Percentiles rank a stretch among this genome's conserved stretches.
Evolutionary conservation across 2,113 vertebrate genomes (phyloP).

Genomic region (Haemorhous mexicanus): DNA sequence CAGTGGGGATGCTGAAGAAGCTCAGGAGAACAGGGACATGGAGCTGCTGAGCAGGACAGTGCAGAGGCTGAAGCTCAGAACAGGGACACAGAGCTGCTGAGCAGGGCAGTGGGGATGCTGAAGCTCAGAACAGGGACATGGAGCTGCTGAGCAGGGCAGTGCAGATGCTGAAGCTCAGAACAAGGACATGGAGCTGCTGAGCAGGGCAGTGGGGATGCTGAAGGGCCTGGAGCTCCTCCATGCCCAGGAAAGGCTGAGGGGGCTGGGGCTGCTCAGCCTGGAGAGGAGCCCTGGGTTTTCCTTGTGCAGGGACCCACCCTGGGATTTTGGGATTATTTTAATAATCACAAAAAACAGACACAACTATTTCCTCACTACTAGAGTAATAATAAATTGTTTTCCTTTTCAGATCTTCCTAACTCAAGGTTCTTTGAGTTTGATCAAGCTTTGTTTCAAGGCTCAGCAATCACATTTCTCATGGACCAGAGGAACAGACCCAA

Average conservation of each 20-base stretch:
- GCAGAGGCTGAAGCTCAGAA: too few species aligned
- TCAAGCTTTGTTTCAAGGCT: neutral
- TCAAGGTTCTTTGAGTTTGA: rapidly evolving
- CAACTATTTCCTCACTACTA: neutral
- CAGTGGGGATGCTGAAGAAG: too few species aligned
- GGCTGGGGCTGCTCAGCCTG: neutral
- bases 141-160: too few species aligned
- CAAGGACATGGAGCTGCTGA: too few species aligned
- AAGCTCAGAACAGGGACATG: too few species aligned
- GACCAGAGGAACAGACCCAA: rapidly evolving
- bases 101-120: neutral
- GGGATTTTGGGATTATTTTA: neutral
- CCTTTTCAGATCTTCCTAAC: neutral
- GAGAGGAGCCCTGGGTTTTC: neutral
- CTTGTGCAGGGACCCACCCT: neutral
- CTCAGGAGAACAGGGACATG: too few species aligned
- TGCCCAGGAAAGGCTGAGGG: neutral
- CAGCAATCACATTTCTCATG: neutral
- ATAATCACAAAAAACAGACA: neutral
- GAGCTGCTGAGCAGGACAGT: too few species aligned
- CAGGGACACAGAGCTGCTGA: neutral
- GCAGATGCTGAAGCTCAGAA: too few species aligned
- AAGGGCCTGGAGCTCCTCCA: neutral
- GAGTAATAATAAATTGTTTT: too few species aligned
- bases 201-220: too few species aligned